Conservation (phyloP, 2,888 invertebrate species). For the Hydropsyche betteni region DNA sequence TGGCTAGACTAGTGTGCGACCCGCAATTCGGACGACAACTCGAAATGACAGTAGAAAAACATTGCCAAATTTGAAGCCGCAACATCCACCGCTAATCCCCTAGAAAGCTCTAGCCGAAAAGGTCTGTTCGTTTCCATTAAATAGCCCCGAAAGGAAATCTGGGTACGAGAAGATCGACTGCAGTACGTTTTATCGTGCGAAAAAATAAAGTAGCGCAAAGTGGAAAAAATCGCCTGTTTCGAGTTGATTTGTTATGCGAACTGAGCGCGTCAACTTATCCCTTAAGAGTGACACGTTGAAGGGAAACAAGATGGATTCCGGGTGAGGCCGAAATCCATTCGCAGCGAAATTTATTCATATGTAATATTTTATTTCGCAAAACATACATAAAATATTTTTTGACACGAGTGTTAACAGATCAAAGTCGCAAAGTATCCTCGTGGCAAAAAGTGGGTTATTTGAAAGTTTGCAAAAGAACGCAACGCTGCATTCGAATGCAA, state of each 20-base stretch:
- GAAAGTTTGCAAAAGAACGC: conserved; percentile 18
- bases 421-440: neutral
- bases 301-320: conserved; percentile 27
- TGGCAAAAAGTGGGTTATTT: conserved; percentile 7
- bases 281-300: conserved; percentile 28
- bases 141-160: too few relatives aligned
- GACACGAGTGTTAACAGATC: neutral
- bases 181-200: too few relatives aligned
- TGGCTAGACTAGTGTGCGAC: conserved; percentile 8
- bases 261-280: conserved; percentile 23
- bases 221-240: too few relatives aligned
- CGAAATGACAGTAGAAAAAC: neutral
- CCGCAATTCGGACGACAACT: neutral
- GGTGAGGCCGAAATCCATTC: neutral
- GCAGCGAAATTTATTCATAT: too few relatives aligned
- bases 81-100: too few relatives aligned
- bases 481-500: conserved; percentile 20
- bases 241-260: conserved; percentile 22
- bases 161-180: too few relatives aligned
- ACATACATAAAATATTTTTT: too few relatives aligned
- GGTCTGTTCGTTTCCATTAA: too few relatives aligned
- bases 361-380: too few relatives aligned
- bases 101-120: too few relatives aligned
- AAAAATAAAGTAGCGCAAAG: too few relatives aligned
- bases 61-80: neutral